Percentiles rank a stretch among this genome's conserved stretches.
These are phyloP conservation scores for Ciconia stormi DNA, from an alignment of 2,113 vertebrate species.

Conservation along the genomic window DNA sequence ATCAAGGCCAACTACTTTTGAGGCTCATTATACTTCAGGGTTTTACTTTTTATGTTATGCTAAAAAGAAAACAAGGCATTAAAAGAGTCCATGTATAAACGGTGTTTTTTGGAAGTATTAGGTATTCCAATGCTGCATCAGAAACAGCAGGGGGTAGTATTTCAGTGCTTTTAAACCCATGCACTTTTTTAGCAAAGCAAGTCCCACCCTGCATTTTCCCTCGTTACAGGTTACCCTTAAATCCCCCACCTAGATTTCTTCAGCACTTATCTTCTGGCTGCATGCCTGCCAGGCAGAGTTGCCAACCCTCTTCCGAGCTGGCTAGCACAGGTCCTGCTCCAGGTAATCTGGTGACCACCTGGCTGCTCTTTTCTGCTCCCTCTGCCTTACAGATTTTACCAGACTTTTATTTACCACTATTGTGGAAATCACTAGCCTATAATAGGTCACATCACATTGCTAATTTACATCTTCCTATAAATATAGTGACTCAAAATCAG, in stretches of 20 bases:
- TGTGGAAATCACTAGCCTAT: neutral
- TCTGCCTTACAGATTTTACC: neutral
- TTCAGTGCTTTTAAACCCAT: constrained; percentile 14
- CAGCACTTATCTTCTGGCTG: neutral
- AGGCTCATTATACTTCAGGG: neutral
- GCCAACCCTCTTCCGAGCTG: neutral
- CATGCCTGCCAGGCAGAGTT: neutral
- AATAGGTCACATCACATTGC: neutral
- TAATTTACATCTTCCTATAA: neutral
- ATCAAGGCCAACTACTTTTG: neutral
- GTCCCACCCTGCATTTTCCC: neutral
- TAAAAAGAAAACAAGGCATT: neutral
- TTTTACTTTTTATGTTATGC: neutral
- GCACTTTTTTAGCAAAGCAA: neutral
- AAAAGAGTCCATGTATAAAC: neutral
- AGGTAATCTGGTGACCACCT: neutral
- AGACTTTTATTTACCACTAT: neutral
- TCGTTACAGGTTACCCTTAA: neutral
- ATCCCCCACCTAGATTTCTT: neutral
- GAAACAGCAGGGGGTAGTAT: constrained; percentile 56
- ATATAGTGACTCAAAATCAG: accelerated
- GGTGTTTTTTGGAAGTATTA: accelerated
- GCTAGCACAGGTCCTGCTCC: neutral
- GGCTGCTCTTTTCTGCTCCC: neutral
- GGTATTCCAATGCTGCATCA: neutral